Evolutionary conservation across 2,797 vertebrate genomes (phyloP).

Genomic region (Selene dorsalis): DNA sequence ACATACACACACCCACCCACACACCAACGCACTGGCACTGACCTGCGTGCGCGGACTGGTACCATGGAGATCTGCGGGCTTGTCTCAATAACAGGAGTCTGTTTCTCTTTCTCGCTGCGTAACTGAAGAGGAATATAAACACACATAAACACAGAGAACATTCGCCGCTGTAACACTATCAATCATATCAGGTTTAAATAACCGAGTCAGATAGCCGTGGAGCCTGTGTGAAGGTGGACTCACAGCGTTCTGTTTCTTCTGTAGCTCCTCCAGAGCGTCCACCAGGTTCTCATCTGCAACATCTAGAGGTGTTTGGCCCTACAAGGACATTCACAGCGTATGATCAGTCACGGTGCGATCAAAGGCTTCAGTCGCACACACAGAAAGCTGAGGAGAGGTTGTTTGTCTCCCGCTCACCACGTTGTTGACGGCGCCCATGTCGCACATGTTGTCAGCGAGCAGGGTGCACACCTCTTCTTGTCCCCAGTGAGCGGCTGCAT

Average conservation of each 20-base stretch:
- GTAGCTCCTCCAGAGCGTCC: slow-evolving; percentile 86
- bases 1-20: slow-evolving; percentile 29
- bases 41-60: slow-evolving; percentile 85
- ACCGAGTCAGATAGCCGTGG: slow-evolving; percentile 42
- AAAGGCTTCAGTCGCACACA: slow-evolving; percentile 12
- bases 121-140: slow-evolving; percentile 83
- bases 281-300: slow-evolving; percentile 87
- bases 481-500: slow-evolving; percentile 89
- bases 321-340: slow-evolving; percentile 60
- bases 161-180: slow-evolving; percentile 57
- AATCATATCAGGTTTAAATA: slow-evolving; percentile 73
- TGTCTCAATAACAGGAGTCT: slow-evolving; percentile 85
- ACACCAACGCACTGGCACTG: slow-evolving; percentile 65
- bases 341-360: neutral
- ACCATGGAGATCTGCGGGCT: slow-evolving; percentile 81
- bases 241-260: slow-evolving; percentile 88
- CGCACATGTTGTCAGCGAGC: slow-evolving; percentile 86
- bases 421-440: slow-evolving; percentile 87
- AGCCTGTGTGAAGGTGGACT: slow-evolving; percentile 57
- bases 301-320: slow-evolving; percentile 89
- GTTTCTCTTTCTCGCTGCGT: slow-evolving; percentile 86
- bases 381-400: neutral
- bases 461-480: slow-evolving; percentile 87
- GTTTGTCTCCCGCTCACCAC: slow-evolving; percentile 80
- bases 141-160: slow-evolving; percentile 75